These are phyloP conservation scores for Lonchura striata DNA, from an alignment of 2,113 vertebrate genomes.

Conservation along the genomic window DNA sequence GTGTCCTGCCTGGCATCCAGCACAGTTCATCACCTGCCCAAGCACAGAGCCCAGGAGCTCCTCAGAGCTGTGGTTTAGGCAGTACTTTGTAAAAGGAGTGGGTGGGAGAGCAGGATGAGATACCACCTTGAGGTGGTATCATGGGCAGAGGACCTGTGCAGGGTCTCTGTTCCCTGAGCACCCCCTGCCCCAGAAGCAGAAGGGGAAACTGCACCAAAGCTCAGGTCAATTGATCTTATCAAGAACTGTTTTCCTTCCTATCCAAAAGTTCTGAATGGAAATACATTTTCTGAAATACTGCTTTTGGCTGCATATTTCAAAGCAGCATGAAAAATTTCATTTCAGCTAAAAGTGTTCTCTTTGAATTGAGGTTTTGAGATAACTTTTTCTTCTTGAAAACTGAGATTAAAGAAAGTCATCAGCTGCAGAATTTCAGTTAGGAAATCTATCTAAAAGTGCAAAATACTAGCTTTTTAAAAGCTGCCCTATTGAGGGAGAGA, in stretches of 20 bases:
- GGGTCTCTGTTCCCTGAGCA: background rate
- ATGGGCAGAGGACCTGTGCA: background rate
- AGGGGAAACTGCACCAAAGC: background rate
- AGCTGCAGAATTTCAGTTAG: background rate
- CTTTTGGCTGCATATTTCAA: slow-evolving; percentile 9
- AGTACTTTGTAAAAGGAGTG: background rate
- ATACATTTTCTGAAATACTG: background rate
- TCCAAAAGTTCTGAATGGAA: background rate
- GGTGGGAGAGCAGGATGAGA: background rate
- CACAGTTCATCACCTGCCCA: background rate
- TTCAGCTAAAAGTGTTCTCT: background rate
- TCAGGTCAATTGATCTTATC: background rate
- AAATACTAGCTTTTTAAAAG: background rate
- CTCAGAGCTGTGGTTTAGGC: background rate
- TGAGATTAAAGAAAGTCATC: slow-evolving; percentile 25
- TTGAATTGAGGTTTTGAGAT: slow-evolving; percentile 19
- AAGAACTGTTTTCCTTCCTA: background rate
- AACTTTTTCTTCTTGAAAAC: background rate
- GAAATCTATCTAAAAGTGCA: background rate
- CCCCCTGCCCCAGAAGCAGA: background rate
- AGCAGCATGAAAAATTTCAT: background rate
- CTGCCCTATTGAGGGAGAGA: background rate
- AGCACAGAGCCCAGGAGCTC: background rate
- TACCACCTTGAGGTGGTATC: background rate
- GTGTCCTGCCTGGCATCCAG: background rate